A percentile compares a stretch with the other conserved stretches of the same genome.
Evolutionary conservation across 2,113 vertebrate genomes (phyloP).

Genomic region (Megalops atlanticus): DNA sequence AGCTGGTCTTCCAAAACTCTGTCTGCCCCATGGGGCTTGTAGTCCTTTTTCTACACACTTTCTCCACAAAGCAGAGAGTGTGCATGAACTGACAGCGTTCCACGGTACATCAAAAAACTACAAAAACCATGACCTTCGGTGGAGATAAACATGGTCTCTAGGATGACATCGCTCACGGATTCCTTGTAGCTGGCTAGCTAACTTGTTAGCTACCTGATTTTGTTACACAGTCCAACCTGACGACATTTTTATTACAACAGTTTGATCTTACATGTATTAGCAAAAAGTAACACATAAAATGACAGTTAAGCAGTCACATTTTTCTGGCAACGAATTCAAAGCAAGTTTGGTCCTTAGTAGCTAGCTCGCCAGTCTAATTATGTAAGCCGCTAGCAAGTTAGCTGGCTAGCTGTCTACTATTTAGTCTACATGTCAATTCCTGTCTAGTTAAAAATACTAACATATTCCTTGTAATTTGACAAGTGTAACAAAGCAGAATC

Average conservation of each 20-base stretch:
- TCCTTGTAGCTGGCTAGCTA: background rate
- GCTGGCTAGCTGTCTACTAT: background rate
- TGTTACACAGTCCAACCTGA: background rate
- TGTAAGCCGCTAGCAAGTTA: background rate
- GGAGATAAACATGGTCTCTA: background rate
- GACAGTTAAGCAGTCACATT: background rate
- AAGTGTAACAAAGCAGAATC: background rate
- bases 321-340: background rate
- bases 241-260: background rate
- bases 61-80: background rate
- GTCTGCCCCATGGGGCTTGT: background rate
- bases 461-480: background rate
- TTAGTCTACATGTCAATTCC: too few relatives aligned
- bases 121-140: constrained; percentile 4
- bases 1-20: background rate
- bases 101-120: background rate
- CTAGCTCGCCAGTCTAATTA: background rate
- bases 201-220: background rate
- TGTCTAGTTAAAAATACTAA: too few relatives aligned
- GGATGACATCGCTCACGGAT: background rate
- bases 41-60: background rate
- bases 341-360: background rate
- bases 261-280: background rate
- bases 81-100: background rate
- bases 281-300: background rate